These are phyloP conservation scores for Thymelicus lineola DNA, from an alignment of 2,888 invertebrate genomes.

Conservation along the genomic window DNA sequence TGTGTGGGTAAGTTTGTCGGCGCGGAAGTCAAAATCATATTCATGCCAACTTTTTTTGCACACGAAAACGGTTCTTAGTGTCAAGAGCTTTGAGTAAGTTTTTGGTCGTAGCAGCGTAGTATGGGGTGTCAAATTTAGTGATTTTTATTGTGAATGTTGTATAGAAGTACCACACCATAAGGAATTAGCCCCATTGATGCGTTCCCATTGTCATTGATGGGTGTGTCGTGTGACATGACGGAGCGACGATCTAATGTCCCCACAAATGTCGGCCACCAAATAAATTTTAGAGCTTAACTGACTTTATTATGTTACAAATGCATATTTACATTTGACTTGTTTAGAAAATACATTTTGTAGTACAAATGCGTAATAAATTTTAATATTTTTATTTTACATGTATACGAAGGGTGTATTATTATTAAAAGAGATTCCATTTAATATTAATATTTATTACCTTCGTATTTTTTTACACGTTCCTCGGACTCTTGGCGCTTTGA, in stretches of 20 bases:
- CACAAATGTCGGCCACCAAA: constrained; percentile 42
- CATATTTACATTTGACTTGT: constrained; percentile 37
- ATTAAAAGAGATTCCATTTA: too few relatives aligned
- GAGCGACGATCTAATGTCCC: constrained; percentile 47
- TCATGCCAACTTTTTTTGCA: constrained; percentile 45
- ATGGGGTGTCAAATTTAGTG: constrained; percentile 57
- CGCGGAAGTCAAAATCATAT: constrained; percentile 65
- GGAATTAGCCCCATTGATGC: constrained; percentile 81
- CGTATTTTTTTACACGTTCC: too few relatives aligned
- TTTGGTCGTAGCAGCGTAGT: background rate
- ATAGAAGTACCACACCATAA: constrained; percentile 75
- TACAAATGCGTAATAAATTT: constrained; percentile 19
- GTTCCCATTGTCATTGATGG: constrained; percentile 56
- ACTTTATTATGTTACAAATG: constrained; percentile 39
- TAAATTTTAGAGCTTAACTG: constrained; percentile 35
- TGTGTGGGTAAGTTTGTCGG: constrained; percentile 75
- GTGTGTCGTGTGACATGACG: constrained; percentile 60
- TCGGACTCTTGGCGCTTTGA: too few relatives aligned
- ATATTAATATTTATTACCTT: too few relatives aligned
- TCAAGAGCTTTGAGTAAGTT: constrained; percentile 19
- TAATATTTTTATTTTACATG: constrained; percentile 3
- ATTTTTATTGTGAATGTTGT: constrained; percentile 57
- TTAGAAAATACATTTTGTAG: constrained; percentile 28
- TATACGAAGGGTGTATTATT: background rate
- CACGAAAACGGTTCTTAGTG: background rate